Evolutionary conservation across 2,888 invertebrate species (phyloP).

Genomic region (Campopleginae sp.): DNA sequence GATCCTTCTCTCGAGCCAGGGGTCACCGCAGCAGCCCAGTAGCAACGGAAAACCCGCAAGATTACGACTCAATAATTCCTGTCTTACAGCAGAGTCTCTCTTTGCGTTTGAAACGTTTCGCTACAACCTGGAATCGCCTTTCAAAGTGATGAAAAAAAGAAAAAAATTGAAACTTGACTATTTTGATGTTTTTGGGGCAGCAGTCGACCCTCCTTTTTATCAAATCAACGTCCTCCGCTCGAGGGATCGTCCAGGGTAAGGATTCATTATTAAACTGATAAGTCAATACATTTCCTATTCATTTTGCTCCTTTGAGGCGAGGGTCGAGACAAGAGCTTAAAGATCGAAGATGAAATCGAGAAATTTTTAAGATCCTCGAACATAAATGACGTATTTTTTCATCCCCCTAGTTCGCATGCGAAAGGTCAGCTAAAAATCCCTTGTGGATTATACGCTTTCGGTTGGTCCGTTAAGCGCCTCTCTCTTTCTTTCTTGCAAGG

Average conservation of each 20-base stretch:
- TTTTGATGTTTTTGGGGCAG: background rate
- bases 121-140: constrained; percentile 63
- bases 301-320: too few relatives aligned
- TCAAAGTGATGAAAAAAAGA: constrained; percentile 14
- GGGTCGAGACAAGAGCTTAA: background rate
- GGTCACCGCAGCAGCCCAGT: constrained; percentile 33
- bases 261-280: background rate
- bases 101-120: constrained; percentile 61
- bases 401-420: constrained; percentile 68
- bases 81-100: constrained; percentile 46
- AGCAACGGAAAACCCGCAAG: constrained; percentile 27
- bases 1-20: constrained; percentile 46
- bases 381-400: background rate
- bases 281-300: background rate
- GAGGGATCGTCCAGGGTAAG: background rate
- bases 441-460: constrained; percentile 75
- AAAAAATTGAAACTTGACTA: background rate
- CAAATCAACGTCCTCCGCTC: background rate
- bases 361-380: background rate
- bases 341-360: background rate
- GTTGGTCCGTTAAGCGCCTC: constrained; percentile 70
- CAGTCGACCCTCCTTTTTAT: background rate
- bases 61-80: constrained; percentile 52
- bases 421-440: constrained; percentile 75
- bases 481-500: constrained; percentile 23